Base-by-base conservation (phyloP, 2,888 invertebrate genomes). In the Calameuta pallipes region DNA sequence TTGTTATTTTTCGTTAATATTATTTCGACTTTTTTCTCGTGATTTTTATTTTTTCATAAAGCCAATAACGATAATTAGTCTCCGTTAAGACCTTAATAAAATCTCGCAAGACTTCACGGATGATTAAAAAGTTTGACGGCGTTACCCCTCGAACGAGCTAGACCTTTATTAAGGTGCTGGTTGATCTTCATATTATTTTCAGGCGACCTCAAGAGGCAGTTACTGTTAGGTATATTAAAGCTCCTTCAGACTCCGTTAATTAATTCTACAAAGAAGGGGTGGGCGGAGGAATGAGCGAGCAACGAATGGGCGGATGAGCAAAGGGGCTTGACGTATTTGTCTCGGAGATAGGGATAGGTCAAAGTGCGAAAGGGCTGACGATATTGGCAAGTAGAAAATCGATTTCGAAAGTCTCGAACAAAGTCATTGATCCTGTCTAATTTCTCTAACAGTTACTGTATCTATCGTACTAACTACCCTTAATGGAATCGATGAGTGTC, bases 171-270 rank as follows among this genome's bases (percentile, higher is more conserved):
- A 56, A 15, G 71, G 13, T 23, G 71, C 31, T 9, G 33, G 71
- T 71, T 71, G 71, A 71, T 71, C 71, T 71, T 71, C 71, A 11
- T 71, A 71, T 71, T 71, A 71, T 71, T 71, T 31, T 71, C 71
- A 34, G 71, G 15, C 13, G 71, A 71, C 71, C 71, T 71, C 31
- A 71, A 71, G 71, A 71, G 15, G 33, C 31, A 71, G 75, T 73
- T 36, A 75, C n/a, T 74, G 74, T 68, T 73, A 75, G 75, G 69
- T 75, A 75, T 74, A 75, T 78, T 76, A 37, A 74, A 73, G 77
- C 80, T 33, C 31, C 71, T 71, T 34, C 31, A 15, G 71, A 15
- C 71, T 34, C 33, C 31, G 31, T 71, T 71, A 71, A 71, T 71
- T 71, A 71, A 71, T 71, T 71, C 71, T 56, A 56, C 56, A 23